These are phyloP conservation scores for Drosophila truncata DNA, from an alignment of 1,140 invertebrate genomes.

Conservation along the genomic window DNA sequence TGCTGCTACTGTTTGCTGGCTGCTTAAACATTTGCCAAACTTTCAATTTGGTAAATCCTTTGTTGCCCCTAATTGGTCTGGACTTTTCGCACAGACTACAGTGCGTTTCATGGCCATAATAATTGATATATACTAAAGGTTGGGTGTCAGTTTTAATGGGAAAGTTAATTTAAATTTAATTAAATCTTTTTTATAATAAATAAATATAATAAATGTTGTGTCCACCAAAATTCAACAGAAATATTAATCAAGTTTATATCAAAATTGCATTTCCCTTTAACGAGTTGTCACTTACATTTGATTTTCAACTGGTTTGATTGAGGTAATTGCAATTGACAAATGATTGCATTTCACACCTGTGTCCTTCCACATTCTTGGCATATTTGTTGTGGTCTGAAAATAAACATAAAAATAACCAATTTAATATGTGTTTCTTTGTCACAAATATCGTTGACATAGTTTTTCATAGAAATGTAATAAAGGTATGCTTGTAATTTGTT, in stretches of 20 bases:
- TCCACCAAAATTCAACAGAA: not conserved
- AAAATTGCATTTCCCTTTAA: constrained; percentile 2
- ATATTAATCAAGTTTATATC: not conserved
- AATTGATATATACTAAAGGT: too few relatives aligned
- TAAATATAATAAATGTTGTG: not conserved
- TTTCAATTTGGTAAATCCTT: constrained; percentile 33
- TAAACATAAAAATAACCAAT: not conserved
- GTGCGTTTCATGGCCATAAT: constrained; percentile 13
- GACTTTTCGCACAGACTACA: constrained; percentile 7
- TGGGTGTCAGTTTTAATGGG: not conserved
- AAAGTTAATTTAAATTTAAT: not conserved
- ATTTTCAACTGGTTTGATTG: not conserved
- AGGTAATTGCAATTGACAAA: constrained; percentile 6
- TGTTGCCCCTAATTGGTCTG: constrained; percentile 30
- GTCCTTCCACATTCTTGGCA: not conserved
- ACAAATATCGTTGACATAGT: not conserved
- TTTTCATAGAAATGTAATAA: not conserved
- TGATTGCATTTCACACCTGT: not conserved
- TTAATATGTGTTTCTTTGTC: not conserved
- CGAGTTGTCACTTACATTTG: not conserved
- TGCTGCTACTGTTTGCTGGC: too few relatives aligned
- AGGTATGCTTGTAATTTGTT: not conserved
- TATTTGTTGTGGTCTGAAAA: constrained; percentile 2
- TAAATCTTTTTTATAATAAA: not conserved
- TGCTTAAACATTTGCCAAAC: constrained; percentile 32